A percentile compares a stretch with the other conserved stretches of the same genome.
phyloP scores from a whole-genome alignment of 2,888 invertebrate genomes.

The Hemaris fuciformis region DNA sequence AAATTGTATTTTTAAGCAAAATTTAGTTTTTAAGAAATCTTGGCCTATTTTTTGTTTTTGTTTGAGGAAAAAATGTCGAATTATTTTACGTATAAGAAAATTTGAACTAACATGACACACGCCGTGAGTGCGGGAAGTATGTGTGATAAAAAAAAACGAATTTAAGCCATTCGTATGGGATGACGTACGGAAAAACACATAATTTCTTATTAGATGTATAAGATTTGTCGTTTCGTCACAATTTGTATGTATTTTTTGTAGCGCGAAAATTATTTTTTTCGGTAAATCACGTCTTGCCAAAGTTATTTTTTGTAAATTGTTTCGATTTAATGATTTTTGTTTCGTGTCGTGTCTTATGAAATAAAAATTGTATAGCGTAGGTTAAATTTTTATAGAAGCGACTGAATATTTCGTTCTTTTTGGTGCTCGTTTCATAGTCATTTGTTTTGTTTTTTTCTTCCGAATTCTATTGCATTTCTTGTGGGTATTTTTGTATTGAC shows the following conservation, averaged over 20 bases:
- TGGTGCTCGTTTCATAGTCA: slow-evolving; percentile 49
- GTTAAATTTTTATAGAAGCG: slow-evolving; percentile 23
- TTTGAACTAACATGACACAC: slow-evolving; percentile 24
- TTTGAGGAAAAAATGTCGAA: not conserved
- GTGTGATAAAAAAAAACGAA: slow-evolving; percentile 75
- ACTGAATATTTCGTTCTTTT: slow-evolving; percentile 33
- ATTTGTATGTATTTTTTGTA: slow-evolving; percentile 21
- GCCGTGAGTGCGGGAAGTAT: slow-evolving; percentile 24
- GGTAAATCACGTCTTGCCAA: slow-evolving; percentile 60
- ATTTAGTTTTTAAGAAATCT: not conserved
- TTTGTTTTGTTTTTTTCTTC: slow-evolving; percentile 18
- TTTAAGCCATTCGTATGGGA: slow-evolving; percentile 66
- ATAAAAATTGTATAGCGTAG: not conserved
- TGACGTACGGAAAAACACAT: slow-evolving; percentile 28
- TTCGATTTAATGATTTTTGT: not conserved
- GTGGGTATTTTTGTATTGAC: slow-evolving; percentile 20
- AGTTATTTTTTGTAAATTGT: slow-evolving; percentile 35
- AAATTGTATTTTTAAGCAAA: not conserved
- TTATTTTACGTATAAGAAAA: slow-evolving; percentile 16
- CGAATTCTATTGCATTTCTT: slow-evolving; percentile 41
- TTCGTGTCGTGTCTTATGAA: not conserved
- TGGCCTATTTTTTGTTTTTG: slow-evolving; percentile 2
- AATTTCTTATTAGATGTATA: slow-evolving; percentile 38
- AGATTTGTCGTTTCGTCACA: slow-evolving; percentile 42
- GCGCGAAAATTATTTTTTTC: slow-evolving; percentile 23